phyloP scores from a whole-genome alignment of 2,888 invertebrate genomes.

The Homarus gammarus region DNA sequence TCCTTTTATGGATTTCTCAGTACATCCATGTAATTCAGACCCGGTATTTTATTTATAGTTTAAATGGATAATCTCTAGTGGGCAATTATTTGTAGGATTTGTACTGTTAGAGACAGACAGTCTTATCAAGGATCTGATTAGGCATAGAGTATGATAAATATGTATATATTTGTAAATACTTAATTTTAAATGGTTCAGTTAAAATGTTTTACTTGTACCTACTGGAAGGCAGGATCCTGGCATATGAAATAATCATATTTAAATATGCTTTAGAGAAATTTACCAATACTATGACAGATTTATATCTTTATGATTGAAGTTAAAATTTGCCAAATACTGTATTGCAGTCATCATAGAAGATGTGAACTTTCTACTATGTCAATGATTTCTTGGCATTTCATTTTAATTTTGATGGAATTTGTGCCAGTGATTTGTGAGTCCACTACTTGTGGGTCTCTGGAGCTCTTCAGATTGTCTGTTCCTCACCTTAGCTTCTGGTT shows the following conservation, averaged over 20 bases:
- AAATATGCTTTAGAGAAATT: neutral
- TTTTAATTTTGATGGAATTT: neutral
- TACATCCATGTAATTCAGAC: neutral
- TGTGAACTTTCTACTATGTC: neutral
- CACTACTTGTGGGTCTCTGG: neutral
- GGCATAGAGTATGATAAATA: neutral
- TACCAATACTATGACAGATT: neutral
- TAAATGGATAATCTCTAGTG: constrained; percentile 38
- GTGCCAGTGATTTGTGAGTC: neutral
- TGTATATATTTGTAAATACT: constrained; percentile 34
- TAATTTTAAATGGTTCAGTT: neutral
- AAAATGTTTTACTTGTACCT: neutral
- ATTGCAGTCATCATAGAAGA: no score
- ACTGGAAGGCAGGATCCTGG: neutral
- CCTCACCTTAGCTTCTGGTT: neutral
- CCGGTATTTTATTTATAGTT: neutral
- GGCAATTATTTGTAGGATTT: constrained; percentile 58
- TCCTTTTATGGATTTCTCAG: neutral
- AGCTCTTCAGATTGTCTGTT: neutral
- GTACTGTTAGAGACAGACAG: neutral
- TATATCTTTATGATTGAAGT: neutral
- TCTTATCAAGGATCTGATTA: constrained; percentile 36
- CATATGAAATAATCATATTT: neutral
- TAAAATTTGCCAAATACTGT: neutral
- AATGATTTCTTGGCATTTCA: neutral